Evolutionary conservation across 2,888 invertebrate species (phyloP), one percentile per base, ranked within the genome.

Genomic region (Tenthredo notha): DNA sequence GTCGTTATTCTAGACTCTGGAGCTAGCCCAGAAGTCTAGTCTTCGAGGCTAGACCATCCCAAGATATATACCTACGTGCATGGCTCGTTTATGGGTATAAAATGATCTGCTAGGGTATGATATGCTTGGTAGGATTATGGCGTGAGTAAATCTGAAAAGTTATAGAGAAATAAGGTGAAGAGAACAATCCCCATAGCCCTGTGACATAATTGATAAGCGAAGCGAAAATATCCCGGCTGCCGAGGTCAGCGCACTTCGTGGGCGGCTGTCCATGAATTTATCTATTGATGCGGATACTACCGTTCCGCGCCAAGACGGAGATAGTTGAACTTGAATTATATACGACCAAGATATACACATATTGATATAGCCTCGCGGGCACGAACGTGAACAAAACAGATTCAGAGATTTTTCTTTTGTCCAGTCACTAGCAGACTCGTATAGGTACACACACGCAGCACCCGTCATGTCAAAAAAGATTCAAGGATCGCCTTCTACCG

Each of bases 191-290:
- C 5, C 25, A 10, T 25, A 80, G 58, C 80, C 61, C 12, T 15
- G 87, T 87, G 87, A 88, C 87, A 88, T 88, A 90, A 90, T 90
- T 89, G 89, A 90, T 90, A 90, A 90, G 89, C 90, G 89, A 89
- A 87, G 88, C 87, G 89, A 88, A 88, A 88, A 88, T 87, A 33
- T 33, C 33, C 15, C 67, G 86, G 50, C 87, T 89, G 86, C 87
- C 86, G 90, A 89, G 89, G 90, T 90, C 89, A 89, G 87, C 85
- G 80, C 75, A 80, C 80, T 80, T 80, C 61, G 80, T 80, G 80
- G 80, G 87, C 86, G 87, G 85, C 86, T 85, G 83, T 84, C 84
- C 84, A 84, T 85, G 84, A 83, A 83, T 72, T 85, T 86, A 85
- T 87, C 84, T 72, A 83, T 88, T 86, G 86, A 88, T 84, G 86